Evolutionary conservation across 2,797 vertebrate species (phyloP), one percentile per base, ranked within the genome.

Genomic region (Hozukius guyotensis): DNA sequence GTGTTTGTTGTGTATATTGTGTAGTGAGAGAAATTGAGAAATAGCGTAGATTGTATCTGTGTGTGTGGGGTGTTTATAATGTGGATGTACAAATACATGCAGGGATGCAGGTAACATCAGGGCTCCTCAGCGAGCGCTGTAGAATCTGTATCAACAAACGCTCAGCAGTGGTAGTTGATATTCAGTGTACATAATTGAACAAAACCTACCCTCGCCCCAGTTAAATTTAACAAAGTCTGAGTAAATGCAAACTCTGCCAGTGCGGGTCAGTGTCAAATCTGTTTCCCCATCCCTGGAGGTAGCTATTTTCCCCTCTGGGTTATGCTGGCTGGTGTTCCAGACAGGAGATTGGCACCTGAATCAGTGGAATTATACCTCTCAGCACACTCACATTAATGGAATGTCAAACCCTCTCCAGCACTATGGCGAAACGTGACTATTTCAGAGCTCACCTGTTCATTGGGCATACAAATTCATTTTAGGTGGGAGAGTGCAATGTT

Each of bases 311-410:
- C 84, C 75, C 81, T 74, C 62, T 29, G 78, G 87, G 62, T 87
- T 86, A 68, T 70, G 66, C 73, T 84, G 52, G 78, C 85, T 87
- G 83, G 71, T 88, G 62, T 89, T 87, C 79, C 80, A 67, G 89
- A 87, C 89, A 81, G 88, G 56, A 90, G 93, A 94, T 89, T 93
- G 92, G 87, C 91, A 92, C 83, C 87, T 74, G 90, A 89, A 91
- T 89, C 87, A 82, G 84, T 83, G 80, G 91, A 92, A 91, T 93
- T 91, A 91, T 80, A 92, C 88, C 87, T 90, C 83, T 89, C 87
- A 79, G 88, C 86, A 85, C 84, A 83, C 78, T 89, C 80, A 70
- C 79, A 90, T 93, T 93, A 93, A 89, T 89, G 89, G 87, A 77
- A 90, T 90, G 92, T 92, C 92, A 94, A 89, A 86, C 56, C 81